Evolutionary conservation across 2,888 invertebrate genomes (phyloP), one percentile per base, ranked within the genome.

Genomic region (Elmis aenea): DNA sequence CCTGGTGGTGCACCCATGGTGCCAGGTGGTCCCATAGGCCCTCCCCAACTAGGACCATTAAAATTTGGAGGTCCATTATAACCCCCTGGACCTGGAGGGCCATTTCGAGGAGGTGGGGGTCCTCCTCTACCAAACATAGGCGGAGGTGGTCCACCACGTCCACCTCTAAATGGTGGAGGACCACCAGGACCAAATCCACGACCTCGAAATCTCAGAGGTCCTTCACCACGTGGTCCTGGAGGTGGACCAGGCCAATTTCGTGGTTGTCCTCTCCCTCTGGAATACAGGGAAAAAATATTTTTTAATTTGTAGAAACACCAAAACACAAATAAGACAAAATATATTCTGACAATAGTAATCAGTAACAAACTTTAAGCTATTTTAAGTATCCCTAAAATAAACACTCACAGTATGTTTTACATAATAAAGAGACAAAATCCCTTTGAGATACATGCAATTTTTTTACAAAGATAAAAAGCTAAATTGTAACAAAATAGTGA

Each of bases 181-280:
- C 71, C 70, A 10, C 66, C 67, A 8, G 74, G 74, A 12, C 81
- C 82, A 60, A 77, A 82, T 10, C 79, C 79, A 48, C 83, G 71
- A 2, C 83, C 83, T 20, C 83, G 68, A 55, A 81, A 83, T 12
- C 82, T 69, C 52, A 78, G 78, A n/a, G 80, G 76, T 1, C 73
- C 75, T 38, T 71, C 71, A 42, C 70, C 64, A 48, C 66, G 62
- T 2, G 67, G 61, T 33, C 68, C 68, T 38, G 67, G 59, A 1
- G 72, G 68, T 1, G 74, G 73, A 1, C 74, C 74, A 38, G 55
- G 41, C 57, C 57, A 53, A 41, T 50, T 50, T 30, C 58, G 43
- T 11, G 48, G 51, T 41, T 45, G 48, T 20, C 73, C 73, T 49
- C 65, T 52, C 38, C 65, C 68, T 55, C 66, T 59, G 40, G 12